Evolutionary conservation across 2,888 invertebrate genomes (phyloP), one percentile per base, ranked within the genome.

Genomic region (Oligia fasciuncula): DNA sequence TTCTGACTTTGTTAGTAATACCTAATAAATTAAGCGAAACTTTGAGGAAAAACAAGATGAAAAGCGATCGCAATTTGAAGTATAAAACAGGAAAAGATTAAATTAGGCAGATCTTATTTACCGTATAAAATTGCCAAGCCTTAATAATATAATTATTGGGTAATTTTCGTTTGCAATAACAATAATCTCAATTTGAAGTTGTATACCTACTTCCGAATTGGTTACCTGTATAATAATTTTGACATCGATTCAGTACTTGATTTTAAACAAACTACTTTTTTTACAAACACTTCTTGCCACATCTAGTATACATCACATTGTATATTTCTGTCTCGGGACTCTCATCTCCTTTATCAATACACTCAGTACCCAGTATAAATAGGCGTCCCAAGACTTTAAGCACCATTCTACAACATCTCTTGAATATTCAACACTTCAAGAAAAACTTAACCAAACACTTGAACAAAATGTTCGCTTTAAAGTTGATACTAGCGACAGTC

Each of bases 391-490:
- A 14, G 8, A 57, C 23, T 35, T n/a, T 0, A 43, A 5, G 14
- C 54, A 70, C 57, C 76, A 83, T 81, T 85, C 66, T 14, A 73
- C 14, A 71, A 60, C 51, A 19, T 35, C 51, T 71, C 70, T 82
- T 49, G 35, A 63, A 51, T 49, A 60, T 54, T 17, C 23, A 76
- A 57, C 49, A 66, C 62, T 66, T 70, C 67, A 66, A 75, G 29
- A 51, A 63, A 65, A 43, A n/a, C 13, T 76, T 4, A 14, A 23
- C 9, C 0, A 29, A 46, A 73, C 5, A 73, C 6, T 60, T 57
- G 0, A 29, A 49, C 49, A 74, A 71, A 57, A 83, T 83, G 83
- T 83, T 83, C 13, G 49, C 66, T 35, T 17, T 85, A 19, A 88
- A 83, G 57, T 67, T 88, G 0, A 17, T 86, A n/a, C 35, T 88